Percentiles rank a stretch among this genome's conserved stretches.
Evolutionary conservation across 37 sponge, comb jelly and placozoan species (phyloP).

Genomic region (Tethya wilhelma): DNA sequence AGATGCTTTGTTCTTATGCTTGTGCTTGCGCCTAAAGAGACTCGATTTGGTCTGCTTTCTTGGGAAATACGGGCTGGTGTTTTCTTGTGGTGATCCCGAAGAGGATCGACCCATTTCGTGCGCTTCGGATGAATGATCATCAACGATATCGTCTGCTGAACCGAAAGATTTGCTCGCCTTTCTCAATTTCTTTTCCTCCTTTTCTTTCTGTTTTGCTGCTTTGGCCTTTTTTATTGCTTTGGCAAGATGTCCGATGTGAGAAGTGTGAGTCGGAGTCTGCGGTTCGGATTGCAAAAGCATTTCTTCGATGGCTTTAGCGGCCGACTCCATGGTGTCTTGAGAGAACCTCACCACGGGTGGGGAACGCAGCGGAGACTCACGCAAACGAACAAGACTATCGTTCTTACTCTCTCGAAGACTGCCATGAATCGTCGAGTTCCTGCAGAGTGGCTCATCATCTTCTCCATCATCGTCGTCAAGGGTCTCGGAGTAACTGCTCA

Average conservation of each 20-base stretch:
- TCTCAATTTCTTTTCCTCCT: not conserved
- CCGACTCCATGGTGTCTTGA: conserved; percentile 2
- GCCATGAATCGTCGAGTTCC: not conserved
- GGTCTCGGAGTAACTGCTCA: not conserved
- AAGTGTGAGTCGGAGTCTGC: not conserved
- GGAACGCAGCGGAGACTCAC: too few species aligned
- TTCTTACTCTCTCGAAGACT: not conserved
- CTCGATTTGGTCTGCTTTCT: not conserved
- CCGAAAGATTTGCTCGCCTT: not conserved
- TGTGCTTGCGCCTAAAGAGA: not conserved
- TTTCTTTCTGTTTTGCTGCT: conserved; percentile 3
- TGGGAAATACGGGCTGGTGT: not conserved
- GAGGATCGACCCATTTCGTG: not conserved
- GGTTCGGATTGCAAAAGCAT: not conserved
- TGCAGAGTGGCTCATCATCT: not conserved
- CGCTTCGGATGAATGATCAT: not conserved
- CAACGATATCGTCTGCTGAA: conserved; percentile 11
- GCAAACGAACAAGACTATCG: not conserved
- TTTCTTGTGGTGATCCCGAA: conserved; percentile 11
- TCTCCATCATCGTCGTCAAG: not conserved
- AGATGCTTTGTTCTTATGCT: not conserved
- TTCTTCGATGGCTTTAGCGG: not conserved
- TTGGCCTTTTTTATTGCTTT: too few species aligned
- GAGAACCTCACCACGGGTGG: conserved; percentile 8
- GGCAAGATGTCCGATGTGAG: too few species aligned